phyloP scores from a whole-genome alignment of 2,113 vertebrate species.

The Heterochromis multidens region DNA sequence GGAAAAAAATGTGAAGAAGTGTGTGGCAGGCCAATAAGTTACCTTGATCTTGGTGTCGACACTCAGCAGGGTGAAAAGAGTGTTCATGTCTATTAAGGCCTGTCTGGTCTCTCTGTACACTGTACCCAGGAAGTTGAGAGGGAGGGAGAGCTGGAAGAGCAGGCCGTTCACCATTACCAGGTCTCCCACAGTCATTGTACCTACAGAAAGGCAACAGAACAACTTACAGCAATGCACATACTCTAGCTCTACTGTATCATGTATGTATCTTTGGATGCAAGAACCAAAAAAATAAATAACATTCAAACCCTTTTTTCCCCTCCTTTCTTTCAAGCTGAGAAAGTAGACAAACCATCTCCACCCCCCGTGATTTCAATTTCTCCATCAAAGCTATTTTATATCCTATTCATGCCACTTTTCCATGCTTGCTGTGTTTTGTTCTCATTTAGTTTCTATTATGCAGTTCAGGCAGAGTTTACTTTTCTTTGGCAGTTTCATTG shows the following conservation, averaged over 20 bases:
- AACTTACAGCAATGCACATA: neutral
- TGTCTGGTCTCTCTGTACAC: slow-evolving; percentile 98
- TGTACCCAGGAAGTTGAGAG: slow-evolving; percentile 96
- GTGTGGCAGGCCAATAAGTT: slow-evolving; percentile 50
- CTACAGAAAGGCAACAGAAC: slow-evolving; percentile 59
- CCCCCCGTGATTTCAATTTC: slow-evolving; percentile 57
- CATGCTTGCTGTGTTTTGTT: slow-evolving; percentile 57
- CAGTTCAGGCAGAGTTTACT: slow-evolving; percentile 29
- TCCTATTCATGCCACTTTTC: slow-evolving; percentile 53
- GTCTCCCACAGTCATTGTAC: slow-evolving; percentile 93
- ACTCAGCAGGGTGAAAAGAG: slow-evolving; percentile 92
- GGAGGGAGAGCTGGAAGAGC: slow-evolving; percentile 96
- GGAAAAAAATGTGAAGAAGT: neutral
- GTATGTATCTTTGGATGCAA: neutral
- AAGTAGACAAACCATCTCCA: slow-evolving; percentile 38
- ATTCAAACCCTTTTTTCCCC: neutral
- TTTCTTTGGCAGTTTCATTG: slow-evolving; percentile 16
- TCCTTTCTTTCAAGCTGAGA: slow-evolving; percentile 13
- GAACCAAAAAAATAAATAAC: neutral
- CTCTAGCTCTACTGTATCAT: neutral
- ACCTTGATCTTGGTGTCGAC: slow-evolving; percentile 96
- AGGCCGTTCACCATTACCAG: slow-evolving; percentile 98
- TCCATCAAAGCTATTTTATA: slow-evolving; percentile 55
- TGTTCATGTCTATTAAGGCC: slow-evolving; percentile 98
- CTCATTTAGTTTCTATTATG: slow-evolving; percentile 47